Evolutionary conservation across 2,888 invertebrate genomes (phyloP).

Genomic region (Catotricha subobsoleta): DNA sequence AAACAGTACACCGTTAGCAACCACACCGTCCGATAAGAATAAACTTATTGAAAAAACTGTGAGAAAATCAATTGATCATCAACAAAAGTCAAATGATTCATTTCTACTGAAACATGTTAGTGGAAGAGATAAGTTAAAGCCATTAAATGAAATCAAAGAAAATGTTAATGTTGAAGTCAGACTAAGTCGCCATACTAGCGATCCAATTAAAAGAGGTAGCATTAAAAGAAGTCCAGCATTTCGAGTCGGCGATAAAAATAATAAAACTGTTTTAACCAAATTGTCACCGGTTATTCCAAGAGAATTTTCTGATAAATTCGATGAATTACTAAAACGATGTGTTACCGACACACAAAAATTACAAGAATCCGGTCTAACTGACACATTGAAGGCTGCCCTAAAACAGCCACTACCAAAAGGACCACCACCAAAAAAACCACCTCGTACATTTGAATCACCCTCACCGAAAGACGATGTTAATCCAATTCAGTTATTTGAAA

Average conservation of each 20-base stretch:
- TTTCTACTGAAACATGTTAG: conserved; percentile 4
- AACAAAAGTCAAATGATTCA: conserved; percentile 15
- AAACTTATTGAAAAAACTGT: no score
- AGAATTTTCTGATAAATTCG: conserved; percentile 11
- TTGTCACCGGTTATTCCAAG: conserved; percentile 7
- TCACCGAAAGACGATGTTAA: not conserved
- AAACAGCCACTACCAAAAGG: conserved; percentile 48
- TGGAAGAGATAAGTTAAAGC: not conserved
- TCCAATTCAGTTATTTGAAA: conserved; percentile 10
- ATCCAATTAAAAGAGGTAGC: conserved; percentile 27
- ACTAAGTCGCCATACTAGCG: conserved; percentile 20
- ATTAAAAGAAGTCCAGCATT: conserved; percentile 40
- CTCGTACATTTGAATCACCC: conserved; percentile 35
- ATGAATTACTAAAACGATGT: conserved; percentile 18
- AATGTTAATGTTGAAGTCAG: conserved; percentile 9
- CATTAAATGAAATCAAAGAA: conserved; percentile 7
- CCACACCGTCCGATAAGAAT: conserved; percentile 13
- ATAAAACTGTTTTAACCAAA: conserved; percentile 11
- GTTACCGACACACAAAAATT: conserved; percentile 18
- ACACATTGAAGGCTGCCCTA: conserved; percentile 45
- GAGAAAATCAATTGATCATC: conserved; percentile 13
- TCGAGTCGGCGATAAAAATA: conserved; percentile 28
- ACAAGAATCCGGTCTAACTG: conserved; percentile 24
- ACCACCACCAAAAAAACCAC: conserved; percentile 60
- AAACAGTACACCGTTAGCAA: not conserved